These are phyloP conservation scores for Agrypnus murinus DNA, from an alignment of 2,888 invertebrate species.

Conservation along the genomic window DNA sequence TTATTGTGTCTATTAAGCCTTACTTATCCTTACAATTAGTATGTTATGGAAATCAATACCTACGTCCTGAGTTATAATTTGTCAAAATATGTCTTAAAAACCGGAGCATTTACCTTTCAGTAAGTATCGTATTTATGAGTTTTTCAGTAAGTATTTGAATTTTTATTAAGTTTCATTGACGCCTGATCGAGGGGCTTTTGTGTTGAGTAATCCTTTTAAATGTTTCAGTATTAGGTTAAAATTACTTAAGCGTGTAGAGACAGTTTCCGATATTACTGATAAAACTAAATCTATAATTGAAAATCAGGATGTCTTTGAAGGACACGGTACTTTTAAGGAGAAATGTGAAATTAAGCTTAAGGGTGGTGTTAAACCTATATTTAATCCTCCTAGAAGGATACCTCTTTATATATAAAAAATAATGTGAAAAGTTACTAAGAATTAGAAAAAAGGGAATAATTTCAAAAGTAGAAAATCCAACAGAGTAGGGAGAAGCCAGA, in stretches of 20 bases:
- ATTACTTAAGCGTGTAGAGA: conserved; percentile 33
- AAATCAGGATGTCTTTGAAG: conserved; percentile 43
- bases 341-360: conserved; percentile 40
- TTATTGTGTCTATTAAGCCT: no score
- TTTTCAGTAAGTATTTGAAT: no score
- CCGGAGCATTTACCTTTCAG: no score
- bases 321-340: conserved; percentile 32
- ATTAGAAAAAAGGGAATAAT: no score
- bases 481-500: conserved; percentile 57
- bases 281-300: conserved; percentile 34
- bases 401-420: conserved; percentile 31
- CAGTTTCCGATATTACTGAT: conserved; percentile 9
- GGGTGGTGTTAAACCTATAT: conserved; percentile 30
- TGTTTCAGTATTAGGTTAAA: conserved; percentile 41
- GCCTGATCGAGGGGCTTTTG: no score
- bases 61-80: no score
- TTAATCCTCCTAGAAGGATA: conserved; percentile 38
- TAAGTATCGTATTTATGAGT: no score
- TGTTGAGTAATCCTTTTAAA: no score
- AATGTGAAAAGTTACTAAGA: conserved; percentile 37
- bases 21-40: no score
- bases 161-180: no score
- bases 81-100: no score
- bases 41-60: no score
- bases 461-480: conserved; percentile 45